These are phyloP conservation scores for Caerostris darwini DNA, from an alignment of 1,140 invertebrate species.

Conservation along the genomic window DNA sequence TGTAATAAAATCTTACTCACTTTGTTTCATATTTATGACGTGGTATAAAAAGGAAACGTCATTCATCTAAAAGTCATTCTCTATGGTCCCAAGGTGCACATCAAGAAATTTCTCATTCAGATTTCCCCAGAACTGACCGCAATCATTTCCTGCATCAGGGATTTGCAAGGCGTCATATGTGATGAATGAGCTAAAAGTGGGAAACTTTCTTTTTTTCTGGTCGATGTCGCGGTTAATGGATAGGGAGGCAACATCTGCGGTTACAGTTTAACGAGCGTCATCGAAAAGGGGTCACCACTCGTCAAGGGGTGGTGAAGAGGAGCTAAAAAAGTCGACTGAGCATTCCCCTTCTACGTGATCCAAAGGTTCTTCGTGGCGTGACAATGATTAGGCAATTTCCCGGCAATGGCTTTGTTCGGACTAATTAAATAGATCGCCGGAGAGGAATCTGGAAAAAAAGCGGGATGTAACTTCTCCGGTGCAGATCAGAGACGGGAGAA, in stretches of 20 bases:
- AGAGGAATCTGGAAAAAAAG: not conserved
- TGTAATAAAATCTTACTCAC: no score
- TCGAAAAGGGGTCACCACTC: not conserved
- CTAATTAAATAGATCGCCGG: not conserved
- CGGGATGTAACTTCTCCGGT: no score
- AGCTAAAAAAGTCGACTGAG: not conserved
- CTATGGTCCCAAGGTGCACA: no score
- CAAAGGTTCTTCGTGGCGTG: not conserved
- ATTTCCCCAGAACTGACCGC: no score
- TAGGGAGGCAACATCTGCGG: not conserved
- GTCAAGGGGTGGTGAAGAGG: not conserved
- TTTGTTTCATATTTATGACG: no score
- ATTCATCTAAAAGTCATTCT: no score
- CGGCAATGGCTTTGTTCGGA: not conserved
- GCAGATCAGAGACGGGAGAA: no score
- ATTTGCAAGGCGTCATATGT: not conserved
- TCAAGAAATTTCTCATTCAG: no score
- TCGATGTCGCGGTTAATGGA: not conserved
- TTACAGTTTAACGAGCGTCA: not conserved
- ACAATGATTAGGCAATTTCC: not conserved
- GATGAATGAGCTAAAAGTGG: not conserved
- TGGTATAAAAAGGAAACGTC: no score
- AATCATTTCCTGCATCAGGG: not conserved
- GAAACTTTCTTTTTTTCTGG: not conserved
- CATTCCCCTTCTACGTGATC: not conserved